Percentiles rank a stretch among this genome's conserved stretches.
These are phyloP conservation scores for Crotalus horridus DNA, from an alignment of 2,113 vertebrate species.

Conservation along the genomic window DNA sequence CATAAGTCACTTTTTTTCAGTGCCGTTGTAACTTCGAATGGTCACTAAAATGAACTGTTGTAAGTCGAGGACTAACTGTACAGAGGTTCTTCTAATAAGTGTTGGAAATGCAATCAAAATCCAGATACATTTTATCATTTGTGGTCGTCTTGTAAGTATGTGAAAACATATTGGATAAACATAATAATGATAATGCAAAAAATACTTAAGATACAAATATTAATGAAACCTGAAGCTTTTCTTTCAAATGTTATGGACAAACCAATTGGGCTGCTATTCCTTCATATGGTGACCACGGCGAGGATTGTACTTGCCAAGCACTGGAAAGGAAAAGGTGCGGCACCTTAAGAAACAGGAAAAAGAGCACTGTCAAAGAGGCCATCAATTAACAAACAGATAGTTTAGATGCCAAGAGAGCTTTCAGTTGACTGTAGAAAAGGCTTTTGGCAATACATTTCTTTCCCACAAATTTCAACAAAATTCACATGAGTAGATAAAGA, in stretches of 20 bases:
- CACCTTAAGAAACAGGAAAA: slow-evolving; percentile 38
- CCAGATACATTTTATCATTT: not conserved
- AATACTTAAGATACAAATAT: not conserved
- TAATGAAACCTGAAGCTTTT: too few species aligned
- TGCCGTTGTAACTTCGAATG: not conserved
- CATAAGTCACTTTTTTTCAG: not conserved
- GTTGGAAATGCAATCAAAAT: not conserved
- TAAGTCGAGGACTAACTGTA: not conserved
- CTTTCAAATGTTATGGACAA: not conserved
- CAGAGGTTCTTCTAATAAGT: not conserved
- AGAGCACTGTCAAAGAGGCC: not conserved
- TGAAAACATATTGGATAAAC: not conserved
- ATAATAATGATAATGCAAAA: not conserved
- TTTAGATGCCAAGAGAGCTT: slow-evolving; percentile 36
- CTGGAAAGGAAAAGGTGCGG: not conserved
- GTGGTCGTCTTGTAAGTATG: not conserved
- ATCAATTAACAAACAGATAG: slow-evolving; percentile 29
- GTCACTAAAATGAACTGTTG: not conserved
- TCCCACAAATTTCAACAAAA: slow-evolving; percentile 46
- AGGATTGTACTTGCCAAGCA: not conserved
- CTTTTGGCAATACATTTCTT: slow-evolving; percentile 30
- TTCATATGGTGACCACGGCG: not conserved
- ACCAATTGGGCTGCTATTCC: not conserved
- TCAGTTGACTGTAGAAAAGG: slow-evolving; percentile 14
- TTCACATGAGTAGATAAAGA: not conserved